Evolutionary conservation across 2,113 vertebrate species (phyloP), one percentile per base, ranked within the genome.

Genomic region (Delphinapterus leucas): DNA sequence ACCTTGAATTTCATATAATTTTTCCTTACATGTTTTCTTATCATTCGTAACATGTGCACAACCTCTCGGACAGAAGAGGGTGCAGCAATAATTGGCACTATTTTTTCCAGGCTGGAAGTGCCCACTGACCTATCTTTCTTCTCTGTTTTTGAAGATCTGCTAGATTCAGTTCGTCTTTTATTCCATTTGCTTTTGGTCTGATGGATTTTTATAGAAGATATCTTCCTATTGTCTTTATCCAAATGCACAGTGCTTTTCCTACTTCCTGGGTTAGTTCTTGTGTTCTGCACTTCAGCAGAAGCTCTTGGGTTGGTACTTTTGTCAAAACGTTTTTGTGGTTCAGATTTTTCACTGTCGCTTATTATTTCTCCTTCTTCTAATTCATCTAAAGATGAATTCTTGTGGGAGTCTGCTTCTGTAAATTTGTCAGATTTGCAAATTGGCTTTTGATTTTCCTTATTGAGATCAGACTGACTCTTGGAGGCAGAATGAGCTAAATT

Each of bases 1-100:
- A 99, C 99, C 96, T 99, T 99, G 97, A 99, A 99, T 97, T 99
- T 99, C 99, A 99, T 99, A 25, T 99, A 99, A 98, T 98, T 99
- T 97, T 99, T 99, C 55, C 99, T 99, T 96, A 99, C 98, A 96
- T 99, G 99, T 13, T 98, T 98, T 36, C 99, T 99, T 97, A 99
- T 98, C 61, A 98, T 97, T 97, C 98, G 98, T 63, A 99, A 98
- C 97, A 99, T 99, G 73, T 99, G 99, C 99, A 99, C 99, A 58
- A 99, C 98, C 79, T 99, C 99, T 60, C 99, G 99, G 6, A 99
- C 44, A 41, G 97, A 99, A 90, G 99, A 99, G 79, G 99, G 99
- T 68, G 94, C 98, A 88, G 92, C 94, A 97, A 98, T 96, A 97
- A 99, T 96, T 21, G 98, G 97, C 96, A 99, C 98, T 95, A 99